Evolutionary conservation across 2,797 vertebrate species (phyloP), one percentile per base, ranked within the genome.

Genomic region (Basileuterus tristriatus): DNA sequence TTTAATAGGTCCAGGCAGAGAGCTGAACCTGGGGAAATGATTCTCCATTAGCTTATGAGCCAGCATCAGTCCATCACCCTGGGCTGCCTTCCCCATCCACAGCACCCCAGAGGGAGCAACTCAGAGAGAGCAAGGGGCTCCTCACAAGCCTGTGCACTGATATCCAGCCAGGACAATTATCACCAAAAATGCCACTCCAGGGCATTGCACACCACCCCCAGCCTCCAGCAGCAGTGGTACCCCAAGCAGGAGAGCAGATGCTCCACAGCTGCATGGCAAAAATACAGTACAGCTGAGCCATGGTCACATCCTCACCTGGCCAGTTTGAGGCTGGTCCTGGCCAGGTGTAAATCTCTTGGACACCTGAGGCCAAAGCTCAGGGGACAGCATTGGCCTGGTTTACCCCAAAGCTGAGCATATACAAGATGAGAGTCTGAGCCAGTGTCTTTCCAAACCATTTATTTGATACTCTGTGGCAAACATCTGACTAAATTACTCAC

Each of bases 401-500:
- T 52, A 55, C 36, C 30, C 49, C 56, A 26, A 29, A 86, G 34
- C 49, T 60, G 29, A 1, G 1, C 30, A 16, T 43, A 27, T 29
- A 5, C 1, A 46, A 93, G 71, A 37, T 9, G 4, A 62, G 71
- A 77, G 17, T 39, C 56, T 63, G 46, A 89, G 49, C 63, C 56
- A 9, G 8, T 71, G 60, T 60, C 78, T 89, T 96, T 91, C 56
- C 75, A 80, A 89, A 50, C 9, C 6, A 46, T 88, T 88, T 88
- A 26, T 84, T 82, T 83, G 88, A 70, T 88, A 67, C 30, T 76
- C 71, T 6, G 6, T 92, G 90, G 75, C 89, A 92, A 96, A 85
- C 75, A 78, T 71, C 86, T 90, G 86, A 76, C 75, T 82, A 95
- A 93, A 93, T 95, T 93, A 87, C 80, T 93, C 90, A 82, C 68